Evolutionary conservation across 2,113 vertebrate species (phyloP), one percentile per base, ranked within the genome.

Genomic region (Onychostoma macrolepis): DNA sequence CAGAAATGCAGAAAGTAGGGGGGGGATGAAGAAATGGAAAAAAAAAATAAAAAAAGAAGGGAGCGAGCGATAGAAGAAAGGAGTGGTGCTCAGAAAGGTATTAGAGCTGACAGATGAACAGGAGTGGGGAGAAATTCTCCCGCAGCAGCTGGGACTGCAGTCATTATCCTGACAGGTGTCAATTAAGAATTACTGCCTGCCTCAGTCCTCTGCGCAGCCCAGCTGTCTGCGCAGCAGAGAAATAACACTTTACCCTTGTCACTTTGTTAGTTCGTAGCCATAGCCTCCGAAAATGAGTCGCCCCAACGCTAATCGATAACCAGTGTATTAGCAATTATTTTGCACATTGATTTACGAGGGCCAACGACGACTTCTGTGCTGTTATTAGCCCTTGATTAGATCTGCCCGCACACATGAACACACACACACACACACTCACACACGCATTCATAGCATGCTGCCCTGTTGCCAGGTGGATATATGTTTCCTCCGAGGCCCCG

Each of bases 221-320:
- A 90, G 89, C 89, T 90, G 89, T 87, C 87, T 89, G 80, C 43
- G 86, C 48, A 36, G 56, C 61, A 45, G 78, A 88, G 89, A 98
- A 99, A 98, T 97, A 97, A 97, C 97, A 98, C 97, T 99, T 98
- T 99, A 98, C 97, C 98, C 97, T 99, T 99, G 98, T 99, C 97
- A 97, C 95, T 96, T 96, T 96, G 95, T 97, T 97, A 96, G 96
- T 95, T 96, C 96, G 96, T 96, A 96, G 97, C 96, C 95, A 94
- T 96, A 95, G 95, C 95, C 97, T 97, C 95, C 87, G 90, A 97
- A 97, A 97, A 97, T 96, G 96, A 97, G 96, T 87, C 95, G 96
- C 96, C 94, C 95, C 95, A 96, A 95, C 93, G 93, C 96, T 97
- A 97, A 99, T 99, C 98, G 96, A 98, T 99, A 99, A 95, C 96